Evolutionary conservation across 2,113 vertebrate species (phyloP), one percentile per base, ranked within the genome.

Genomic region (Sturnira hondurensis): DNA sequence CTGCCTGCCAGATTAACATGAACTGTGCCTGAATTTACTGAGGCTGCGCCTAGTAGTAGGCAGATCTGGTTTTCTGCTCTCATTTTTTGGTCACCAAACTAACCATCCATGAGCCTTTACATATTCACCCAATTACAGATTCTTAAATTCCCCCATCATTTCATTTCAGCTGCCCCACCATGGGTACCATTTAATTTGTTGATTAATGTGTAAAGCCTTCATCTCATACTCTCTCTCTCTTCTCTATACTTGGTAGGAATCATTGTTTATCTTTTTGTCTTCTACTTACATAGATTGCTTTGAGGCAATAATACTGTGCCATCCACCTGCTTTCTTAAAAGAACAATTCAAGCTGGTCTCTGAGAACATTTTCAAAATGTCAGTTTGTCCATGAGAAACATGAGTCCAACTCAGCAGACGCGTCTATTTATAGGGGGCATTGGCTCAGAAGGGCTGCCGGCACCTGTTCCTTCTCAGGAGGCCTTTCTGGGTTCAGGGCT

Each of bases 401-500:
- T 20, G 45, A 76, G 31, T 76, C 73, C 45, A 50, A 5, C 28
- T 3, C 11, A 50, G 45, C 8, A 74, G 24, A 81, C 61, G 26
- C 2, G 1, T 89, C 47, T 83, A 36, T 15, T 74, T 5, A 33
- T 10, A 4, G 26, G 11, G 36, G 36, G 4, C 22, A 41, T 0
- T n/a, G 13, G 22, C 31, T 19, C n/a, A 45, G n/a, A 20, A 3
- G 36, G 26, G 14, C 87, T 28, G 2, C 26, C 17, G 6, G 14
- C 17, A 15, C 2, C 14, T 10, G 11, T 20, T 19, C 15, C 56
- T 92, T 28, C 17, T 52, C 20, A 47, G 9, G 20, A 38, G 52
- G 11, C 0, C 1, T 31, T 50, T 52, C 2, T 24, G 3, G 31
- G 24, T 33, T 33, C 41, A 63, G 0, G 15, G 4, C 19, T 86